These are phyloP conservation scores for Galaxias olidus DNA, from an alignment of 2,797 vertebrate genomes.

Conservation along the genomic window DNA sequence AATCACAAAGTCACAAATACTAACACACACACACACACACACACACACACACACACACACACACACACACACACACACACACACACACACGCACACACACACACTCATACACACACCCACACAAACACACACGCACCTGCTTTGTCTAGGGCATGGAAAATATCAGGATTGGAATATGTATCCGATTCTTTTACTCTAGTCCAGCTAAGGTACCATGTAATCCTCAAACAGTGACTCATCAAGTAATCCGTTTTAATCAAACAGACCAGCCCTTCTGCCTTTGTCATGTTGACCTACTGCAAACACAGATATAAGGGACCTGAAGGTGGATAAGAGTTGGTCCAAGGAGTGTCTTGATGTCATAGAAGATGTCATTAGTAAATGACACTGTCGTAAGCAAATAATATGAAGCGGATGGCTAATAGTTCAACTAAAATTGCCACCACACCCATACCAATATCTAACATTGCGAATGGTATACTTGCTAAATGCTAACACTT, in stretches of 20 bases:
- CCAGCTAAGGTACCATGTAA: not conserved
- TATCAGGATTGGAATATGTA: constrained; percentile 11
- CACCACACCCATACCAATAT: too few relatives aligned
- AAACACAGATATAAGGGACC: constrained; percentile 27
- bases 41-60: not conserved
- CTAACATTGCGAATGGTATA: too few relatives aligned
- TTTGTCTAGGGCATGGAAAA: not conserved
- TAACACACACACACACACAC: constrained; percentile 8
- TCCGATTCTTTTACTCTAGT: constrained; percentile 1
- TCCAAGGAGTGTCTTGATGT: constrained; percentile 21
- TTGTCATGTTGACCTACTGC: not conserved
- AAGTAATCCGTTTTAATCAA: not conserved
- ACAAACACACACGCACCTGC: not conserved
- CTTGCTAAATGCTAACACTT: too few relatives aligned
- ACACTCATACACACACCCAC: not conserved
- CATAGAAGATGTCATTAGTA: not conserved
- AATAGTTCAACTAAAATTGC: too few relatives aligned
- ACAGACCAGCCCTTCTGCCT: constrained; percentile 19
- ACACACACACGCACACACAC: not conserved
- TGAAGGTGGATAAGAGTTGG: constrained; percentile 21
- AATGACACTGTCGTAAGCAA: not conserved
- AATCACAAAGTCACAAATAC: not conserved
- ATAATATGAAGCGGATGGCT: not conserved
- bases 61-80: constrained; percentile 3
- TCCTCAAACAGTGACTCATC: not conserved